These are phyloP conservation scores for Saxidomus purpurata DNA, from an alignment of 1,140 invertebrate genomes.

Conservation along the genomic window DNA sequence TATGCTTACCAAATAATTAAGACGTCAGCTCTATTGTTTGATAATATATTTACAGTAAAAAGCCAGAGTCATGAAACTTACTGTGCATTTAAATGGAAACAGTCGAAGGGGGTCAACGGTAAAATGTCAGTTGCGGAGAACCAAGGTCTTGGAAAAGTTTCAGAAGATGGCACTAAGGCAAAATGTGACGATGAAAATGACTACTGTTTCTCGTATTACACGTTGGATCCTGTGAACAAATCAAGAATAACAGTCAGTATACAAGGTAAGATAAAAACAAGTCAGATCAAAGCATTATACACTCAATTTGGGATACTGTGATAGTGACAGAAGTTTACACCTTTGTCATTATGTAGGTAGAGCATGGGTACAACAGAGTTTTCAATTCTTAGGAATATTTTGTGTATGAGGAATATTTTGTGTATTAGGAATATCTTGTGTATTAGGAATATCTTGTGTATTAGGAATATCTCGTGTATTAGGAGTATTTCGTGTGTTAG, in stretches of 20 bases:
- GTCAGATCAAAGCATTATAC: not conserved
- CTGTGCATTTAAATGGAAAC: conserved; percentile 39
- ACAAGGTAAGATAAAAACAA: conserved; percentile 55
- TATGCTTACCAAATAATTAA: too few species aligned
- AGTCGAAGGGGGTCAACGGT: not conserved
- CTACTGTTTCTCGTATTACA: conserved; percentile 59
- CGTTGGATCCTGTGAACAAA: conserved; percentile 34
- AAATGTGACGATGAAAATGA: not conserved
- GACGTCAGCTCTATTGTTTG: too few species aligned
- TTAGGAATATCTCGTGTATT: too few species aligned
- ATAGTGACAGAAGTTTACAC: too few species aligned
- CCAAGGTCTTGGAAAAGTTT: not conserved
- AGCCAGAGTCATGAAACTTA: not conserved
- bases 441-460: too few species aligned
- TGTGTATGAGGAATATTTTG: too few species aligned
- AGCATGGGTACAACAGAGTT: too few species aligned
- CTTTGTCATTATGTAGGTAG: too few species aligned
- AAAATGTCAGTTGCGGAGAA: not conserved
- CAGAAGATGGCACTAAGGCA: not conserved
- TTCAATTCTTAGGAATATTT: too few species aligned
- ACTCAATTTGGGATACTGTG: too few species aligned
- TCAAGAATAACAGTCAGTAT: conserved; percentile 19
- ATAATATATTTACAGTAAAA: conserved; percentile 18
- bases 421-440: too few species aligned
- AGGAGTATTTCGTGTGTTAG: too few species aligned